Evolutionary conservation across 2,113 vertebrate species (phyloP).

Genomic region (Telmatochromis sp.): DNA sequence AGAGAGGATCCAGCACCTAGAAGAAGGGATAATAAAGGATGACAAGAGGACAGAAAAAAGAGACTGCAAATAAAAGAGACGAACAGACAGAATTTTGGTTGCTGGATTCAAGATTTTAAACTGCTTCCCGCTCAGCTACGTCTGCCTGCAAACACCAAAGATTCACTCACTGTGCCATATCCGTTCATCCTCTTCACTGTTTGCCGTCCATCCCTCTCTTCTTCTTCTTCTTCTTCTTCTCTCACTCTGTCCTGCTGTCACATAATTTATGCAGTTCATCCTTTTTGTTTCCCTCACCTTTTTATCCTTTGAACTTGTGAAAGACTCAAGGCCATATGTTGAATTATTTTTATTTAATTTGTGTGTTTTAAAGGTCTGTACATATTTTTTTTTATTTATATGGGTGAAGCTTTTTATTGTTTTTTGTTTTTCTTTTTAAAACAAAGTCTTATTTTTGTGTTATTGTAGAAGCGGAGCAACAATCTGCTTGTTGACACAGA

Average conservation of each 20-base stretch:
- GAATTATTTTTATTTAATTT: slow-evolving; percentile 59
- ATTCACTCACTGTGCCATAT: slow-evolving; percentile 53
- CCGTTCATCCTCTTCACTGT: background rate
- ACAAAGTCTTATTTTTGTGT: slow-evolving; percentile 56
- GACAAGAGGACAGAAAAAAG: background rate
- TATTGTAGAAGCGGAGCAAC: slow-evolving; percentile 4
- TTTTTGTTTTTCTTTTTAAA: background rate
- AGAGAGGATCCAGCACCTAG: background rate
- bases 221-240: background rate
- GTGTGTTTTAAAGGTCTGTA: slow-evolving; percentile 65
- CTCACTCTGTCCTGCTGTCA: slow-evolving; percentile 14
- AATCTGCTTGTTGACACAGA: slow-evolving; percentile 19
- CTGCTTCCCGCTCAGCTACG: background rate
- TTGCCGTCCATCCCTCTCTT: background rate
- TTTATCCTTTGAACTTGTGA: slow-evolving; percentile 41
- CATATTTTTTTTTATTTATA: slow-evolving; percentile 74
- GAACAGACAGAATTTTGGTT: background rate
- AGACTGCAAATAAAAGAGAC: background rate
- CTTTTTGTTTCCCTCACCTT: background rate
- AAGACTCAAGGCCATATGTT: slow-evolving; percentile 46
- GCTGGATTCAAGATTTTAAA: background rate
- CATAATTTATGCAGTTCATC: slow-evolving; percentile 1
- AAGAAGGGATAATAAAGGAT: background rate
- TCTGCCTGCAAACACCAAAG: slow-evolving; percentile 37
- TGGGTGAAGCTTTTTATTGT: slow-evolving; percentile 53